Percentiles rank a stretch among this genome's conserved stretches.
Evolutionary conservation across 2,888 invertebrate species (phyloP).

Genomic region (Hirtodrosophila trivittata): DNA sequence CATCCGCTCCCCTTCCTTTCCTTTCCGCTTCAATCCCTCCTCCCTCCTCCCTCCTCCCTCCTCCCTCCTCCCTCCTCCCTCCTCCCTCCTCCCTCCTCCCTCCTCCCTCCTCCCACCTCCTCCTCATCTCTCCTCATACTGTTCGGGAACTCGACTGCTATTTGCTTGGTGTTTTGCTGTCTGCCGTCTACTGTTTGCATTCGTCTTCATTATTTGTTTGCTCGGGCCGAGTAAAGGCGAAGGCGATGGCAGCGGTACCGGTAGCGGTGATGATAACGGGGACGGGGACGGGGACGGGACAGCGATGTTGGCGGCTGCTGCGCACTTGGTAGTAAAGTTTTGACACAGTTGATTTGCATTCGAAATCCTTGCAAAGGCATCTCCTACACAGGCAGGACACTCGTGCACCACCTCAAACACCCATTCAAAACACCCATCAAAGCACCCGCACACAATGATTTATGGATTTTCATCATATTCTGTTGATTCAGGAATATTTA

Average conservation of each 20-base stretch:
- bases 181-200: conserved; percentile 78
- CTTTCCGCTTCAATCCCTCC: conserved; percentile 1
- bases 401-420: not conserved
- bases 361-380: conserved; percentile 68
- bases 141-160: conserved; percentile 54
- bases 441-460: conserved; percentile 71
- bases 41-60: not conserved
- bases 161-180: conserved; percentile 78
- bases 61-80: not conserved
- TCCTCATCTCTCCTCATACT: conserved; percentile 8
- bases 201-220: conserved; percentile 81
- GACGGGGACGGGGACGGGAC: not conserved
- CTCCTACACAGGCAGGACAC: conserved; percentile 11
- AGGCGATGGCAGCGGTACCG: not conserved
- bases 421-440: conserved; percentile 4
- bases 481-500: conserved; percentile 82
- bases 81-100: not conserved
- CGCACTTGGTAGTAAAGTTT: conserved; percentile 73
- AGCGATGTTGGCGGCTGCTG: conserved; percentile 50
- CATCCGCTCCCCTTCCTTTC: conserved; percentile 3
- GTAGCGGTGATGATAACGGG: conserved; percentile 8
- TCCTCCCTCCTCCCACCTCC: no score
- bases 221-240: conserved; percentile 56
- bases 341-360: conserved; percentile 80
- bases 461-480: conserved; percentile 82